These are phyloP conservation scores for Octodonta nipae DNA, from an alignment of 2,888 invertebrate genomes.

Conservation along the genomic window DNA sequence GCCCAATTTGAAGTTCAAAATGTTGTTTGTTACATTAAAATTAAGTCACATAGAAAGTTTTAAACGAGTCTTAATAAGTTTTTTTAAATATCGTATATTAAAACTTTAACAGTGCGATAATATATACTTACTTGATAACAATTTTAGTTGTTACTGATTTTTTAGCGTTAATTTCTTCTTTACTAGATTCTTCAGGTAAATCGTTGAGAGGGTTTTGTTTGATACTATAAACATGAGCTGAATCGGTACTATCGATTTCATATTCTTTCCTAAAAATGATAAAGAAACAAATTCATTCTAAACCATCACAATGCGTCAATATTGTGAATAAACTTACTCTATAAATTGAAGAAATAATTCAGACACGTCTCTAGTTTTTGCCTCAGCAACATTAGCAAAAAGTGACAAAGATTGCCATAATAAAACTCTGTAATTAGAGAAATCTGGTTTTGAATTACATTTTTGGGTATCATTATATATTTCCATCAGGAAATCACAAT, in stretches of 20 bases:
- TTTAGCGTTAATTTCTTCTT: neutral
- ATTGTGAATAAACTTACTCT: slow-evolving; percentile 41
- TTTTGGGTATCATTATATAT: slow-evolving; percentile 23
- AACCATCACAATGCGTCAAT: no score
- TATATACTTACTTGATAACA: neutral
- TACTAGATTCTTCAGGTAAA: neutral
- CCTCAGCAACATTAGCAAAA: slow-evolving; percentile 64
- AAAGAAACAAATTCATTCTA: no score
- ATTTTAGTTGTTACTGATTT: neutral
- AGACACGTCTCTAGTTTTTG: slow-evolving; percentile 66
- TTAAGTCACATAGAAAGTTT: no score
- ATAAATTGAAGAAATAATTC: slow-evolving; percentile 70
- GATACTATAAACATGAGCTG: slow-evolving; percentile 2
- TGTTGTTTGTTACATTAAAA: no score
- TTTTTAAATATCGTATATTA: no score
- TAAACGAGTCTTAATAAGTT: no score
- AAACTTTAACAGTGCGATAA: no score
- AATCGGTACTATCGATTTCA: slow-evolving; percentile 44
- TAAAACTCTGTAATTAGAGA: slow-evolving; percentile 60
- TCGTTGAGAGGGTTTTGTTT: neutral
- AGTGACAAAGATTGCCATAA: slow-evolving; percentile 67
- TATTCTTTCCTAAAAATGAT: slow-evolving; percentile 38
- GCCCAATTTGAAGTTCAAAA: no score
- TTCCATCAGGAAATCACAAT: slow-evolving; percentile 22
- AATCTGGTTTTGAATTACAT: slow-evolving; percentile 50